phyloP scores from a whole-genome alignment of 2,888 invertebrate species.

The Blastobasis adustella region DNA sequence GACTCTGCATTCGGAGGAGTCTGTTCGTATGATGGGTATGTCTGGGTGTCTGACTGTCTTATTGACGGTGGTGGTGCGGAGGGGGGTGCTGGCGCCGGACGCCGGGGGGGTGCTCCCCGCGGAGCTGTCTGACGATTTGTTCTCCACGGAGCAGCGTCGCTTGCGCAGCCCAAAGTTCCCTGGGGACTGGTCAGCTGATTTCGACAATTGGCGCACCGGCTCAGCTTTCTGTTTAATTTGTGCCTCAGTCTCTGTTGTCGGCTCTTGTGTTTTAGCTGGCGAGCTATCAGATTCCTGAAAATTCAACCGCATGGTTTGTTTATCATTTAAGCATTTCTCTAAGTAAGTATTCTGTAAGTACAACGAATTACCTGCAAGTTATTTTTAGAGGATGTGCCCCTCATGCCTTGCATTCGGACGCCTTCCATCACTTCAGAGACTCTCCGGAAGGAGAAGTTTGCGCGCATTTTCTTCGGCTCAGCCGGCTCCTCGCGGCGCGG shows the following conservation, averaged over 20 bases:
- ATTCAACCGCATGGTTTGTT: no score
- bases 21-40: constrained; percentile 61
- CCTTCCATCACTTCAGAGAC: constrained; percentile 73
- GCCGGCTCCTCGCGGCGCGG: constrained; percentile 16
- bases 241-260: constrained; percentile 50
- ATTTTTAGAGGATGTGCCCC: constrained; percentile 45
- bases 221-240: constrained; percentile 62
- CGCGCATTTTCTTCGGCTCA: constrained; percentile 34
- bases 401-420: constrained; percentile 59
- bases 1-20: constrained; percentile 57
- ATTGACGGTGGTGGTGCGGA: constrained; percentile 39
- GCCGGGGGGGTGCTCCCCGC: constrained; percentile 76
- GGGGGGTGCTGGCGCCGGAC: constrained; percentile 74
- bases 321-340: no score
- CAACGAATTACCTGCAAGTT: constrained; percentile 35
- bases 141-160: constrained; percentile 75
- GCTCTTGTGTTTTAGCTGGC: constrained; percentile 48
- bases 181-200: constrained; percentile 41
- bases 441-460: constrained; percentile 65
- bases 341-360: no score
- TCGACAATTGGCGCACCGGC: constrained; percentile 37
- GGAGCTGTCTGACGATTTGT: constrained; percentile 76
- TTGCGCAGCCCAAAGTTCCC: constrained; percentile 74
- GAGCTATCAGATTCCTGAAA: constrained; percentile 52
- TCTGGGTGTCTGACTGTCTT: constrained; percentile 56